Evolutionary conservation across 2,797 vertebrate species (phyloP).

Genomic region (Typhlichthys subterraneus): DNA sequence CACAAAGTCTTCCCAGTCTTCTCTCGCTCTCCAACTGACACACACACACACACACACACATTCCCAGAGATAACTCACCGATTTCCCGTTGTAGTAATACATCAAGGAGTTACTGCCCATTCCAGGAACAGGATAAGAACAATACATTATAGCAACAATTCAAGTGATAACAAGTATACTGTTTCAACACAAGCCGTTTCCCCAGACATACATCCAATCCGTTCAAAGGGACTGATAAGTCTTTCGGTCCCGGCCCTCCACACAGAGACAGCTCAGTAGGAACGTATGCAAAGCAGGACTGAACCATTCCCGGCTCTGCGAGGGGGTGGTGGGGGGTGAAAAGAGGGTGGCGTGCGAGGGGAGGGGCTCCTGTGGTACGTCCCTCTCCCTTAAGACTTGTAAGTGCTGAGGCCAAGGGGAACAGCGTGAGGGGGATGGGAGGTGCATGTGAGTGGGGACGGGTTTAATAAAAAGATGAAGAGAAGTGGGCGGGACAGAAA

Average conservation of each 20-base stretch:
- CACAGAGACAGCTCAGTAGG: conserved; percentile 92
- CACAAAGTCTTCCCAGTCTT: conserved; percentile 30
- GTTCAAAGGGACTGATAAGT: conserved; percentile 84
- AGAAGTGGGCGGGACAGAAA: conserved; percentile 71
- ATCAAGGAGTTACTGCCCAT: conserved; percentile 96
- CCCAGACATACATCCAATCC: conserved; percentile 86
- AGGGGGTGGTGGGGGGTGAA: conserved; percentile 73
- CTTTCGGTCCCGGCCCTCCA: conserved; percentile 82
- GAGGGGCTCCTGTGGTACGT: conserved; percentile 75
- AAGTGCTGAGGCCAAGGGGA: conserved; percentile 80
- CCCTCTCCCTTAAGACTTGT: conserved; percentile 76
- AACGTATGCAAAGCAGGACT: conserved; percentile 96
- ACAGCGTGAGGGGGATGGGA: conserved; percentile 60
- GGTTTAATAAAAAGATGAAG: conserved; percentile 63
- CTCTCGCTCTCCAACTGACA: conserved; percentile 6
- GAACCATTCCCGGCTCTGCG: conserved; percentile 83
- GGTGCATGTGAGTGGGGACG: conserved; percentile 9
- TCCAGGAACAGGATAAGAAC: conserved; percentile 95
- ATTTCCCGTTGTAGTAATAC: conserved; percentile 99
- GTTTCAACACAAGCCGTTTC: conserved; percentile 73
- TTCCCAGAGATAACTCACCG: conserved; percentile 84
- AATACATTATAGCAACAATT: conserved; percentile 90
- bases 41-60: conserved; percentile 18
- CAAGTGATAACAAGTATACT: conserved; percentile 51
- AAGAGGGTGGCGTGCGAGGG: conserved; percentile 63